These are phyloP conservation scores for Spodoptera frugiperda DNA, from an alignment of 1,140 invertebrate species.

Conservation along the genomic window DNA sequence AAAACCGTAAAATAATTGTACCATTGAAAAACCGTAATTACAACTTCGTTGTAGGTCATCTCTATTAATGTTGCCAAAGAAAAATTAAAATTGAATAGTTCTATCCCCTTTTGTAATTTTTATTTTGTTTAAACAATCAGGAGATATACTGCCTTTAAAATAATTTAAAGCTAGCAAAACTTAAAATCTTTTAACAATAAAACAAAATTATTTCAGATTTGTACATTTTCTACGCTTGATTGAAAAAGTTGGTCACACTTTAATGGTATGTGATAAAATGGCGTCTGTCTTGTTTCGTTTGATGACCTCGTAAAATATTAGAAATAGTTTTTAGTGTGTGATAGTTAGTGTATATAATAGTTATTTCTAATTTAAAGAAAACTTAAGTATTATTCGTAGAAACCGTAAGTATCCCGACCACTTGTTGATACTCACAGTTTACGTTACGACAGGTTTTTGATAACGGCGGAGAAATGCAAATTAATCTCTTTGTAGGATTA, in stretches of 20 bases:
- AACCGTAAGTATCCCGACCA: slow-evolving; percentile 70
- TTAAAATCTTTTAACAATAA: too few relatives aligned
- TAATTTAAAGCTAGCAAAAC: too few relatives aligned
- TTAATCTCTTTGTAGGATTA: slow-evolving; percentile 66
- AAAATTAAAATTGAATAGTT: background rate
- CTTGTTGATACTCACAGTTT: slow-evolving; percentile 53
- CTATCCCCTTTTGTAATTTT: too few relatives aligned
- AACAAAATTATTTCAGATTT: too few relatives aligned
- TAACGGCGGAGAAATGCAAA: slow-evolving; percentile 73
- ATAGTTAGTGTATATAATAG: slow-evolving; percentile 31
- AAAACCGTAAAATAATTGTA: too few relatives aligned
- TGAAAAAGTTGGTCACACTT: background rate
- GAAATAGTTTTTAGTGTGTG: slow-evolving; percentile 32
- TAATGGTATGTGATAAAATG: slow-evolving; percentile 77
- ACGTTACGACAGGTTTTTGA: slow-evolving; percentile 72
- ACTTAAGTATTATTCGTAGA: slow-evolving; percentile 11
- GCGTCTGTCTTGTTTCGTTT: slow-evolving; percentile 69
- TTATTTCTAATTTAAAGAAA: slow-evolving; percentile 11
- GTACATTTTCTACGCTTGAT: too few relatives aligned
- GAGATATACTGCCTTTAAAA: too few relatives aligned
- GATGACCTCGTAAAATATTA: slow-evolving; percentile 58
- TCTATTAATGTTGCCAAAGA: slow-evolving; percentile 23
- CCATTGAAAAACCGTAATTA: background rate
- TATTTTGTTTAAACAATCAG: too few relatives aligned
- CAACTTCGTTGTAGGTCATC: background rate